Evolutionary conservation across 2,888 invertebrate species (phyloP).

Genomic region (Clivina fossor): DNA sequence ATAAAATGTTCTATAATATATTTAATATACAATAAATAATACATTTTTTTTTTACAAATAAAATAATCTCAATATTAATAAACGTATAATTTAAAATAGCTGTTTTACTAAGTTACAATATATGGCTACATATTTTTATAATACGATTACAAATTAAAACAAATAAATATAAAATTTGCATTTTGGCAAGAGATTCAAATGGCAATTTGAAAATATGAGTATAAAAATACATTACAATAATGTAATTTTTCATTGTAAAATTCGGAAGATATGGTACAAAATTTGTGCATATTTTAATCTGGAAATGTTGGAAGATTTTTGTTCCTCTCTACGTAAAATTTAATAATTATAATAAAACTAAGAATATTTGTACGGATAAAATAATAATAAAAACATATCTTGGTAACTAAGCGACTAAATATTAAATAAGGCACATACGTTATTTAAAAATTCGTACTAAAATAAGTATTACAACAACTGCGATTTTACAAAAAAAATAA

Average conservation of each 20-base stretch:
- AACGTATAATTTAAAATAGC: no score
- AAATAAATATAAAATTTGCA: not conserved
- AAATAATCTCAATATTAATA: constrained; percentile 3
- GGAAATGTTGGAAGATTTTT: no score
- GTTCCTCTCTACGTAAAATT: no score
- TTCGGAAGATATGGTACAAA: no score
- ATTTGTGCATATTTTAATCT: no score
- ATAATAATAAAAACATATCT: constrained; percentile 1
- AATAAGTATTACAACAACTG: not conserved
- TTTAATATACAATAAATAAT: no score
- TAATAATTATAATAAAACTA: no score
- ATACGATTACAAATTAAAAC: no score
- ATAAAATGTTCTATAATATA: not conserved
- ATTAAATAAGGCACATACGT: constrained; percentile 15
- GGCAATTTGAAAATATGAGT: not conserved
- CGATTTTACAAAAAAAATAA: not conserved
- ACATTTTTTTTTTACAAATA: not conserved
- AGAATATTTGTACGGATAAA: not conserved
- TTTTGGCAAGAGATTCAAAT: not conserved
- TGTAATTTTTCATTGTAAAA: no score
- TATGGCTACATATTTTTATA: no score
- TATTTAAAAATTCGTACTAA: not conserved
- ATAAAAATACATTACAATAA: no score
- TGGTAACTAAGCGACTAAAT: constrained; percentile 21
- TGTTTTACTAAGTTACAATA: no score